Evolutionary conservation across 1,140 invertebrate species (phyloP).

Genomic region (Coptotermes formosanus): DNA sequence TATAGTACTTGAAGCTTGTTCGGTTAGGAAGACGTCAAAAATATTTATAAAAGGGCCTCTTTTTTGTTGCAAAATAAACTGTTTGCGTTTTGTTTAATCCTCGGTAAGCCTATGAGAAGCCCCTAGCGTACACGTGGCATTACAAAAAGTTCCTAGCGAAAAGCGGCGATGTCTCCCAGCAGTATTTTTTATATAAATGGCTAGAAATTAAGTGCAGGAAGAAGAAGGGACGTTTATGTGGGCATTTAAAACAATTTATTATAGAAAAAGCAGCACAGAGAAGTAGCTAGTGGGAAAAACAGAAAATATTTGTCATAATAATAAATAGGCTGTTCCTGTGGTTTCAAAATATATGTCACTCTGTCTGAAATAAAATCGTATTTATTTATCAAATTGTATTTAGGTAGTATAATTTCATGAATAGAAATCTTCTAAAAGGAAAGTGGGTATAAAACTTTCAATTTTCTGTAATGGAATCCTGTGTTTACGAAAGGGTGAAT

Average conservation of each 20-base stretch:
- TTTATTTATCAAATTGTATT: neutral
- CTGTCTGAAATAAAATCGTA: neutral
- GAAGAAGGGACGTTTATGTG: neutral
- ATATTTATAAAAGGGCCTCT: neutral
- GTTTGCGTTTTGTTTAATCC: conserved; percentile 7
- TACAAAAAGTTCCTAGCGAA: neutral
- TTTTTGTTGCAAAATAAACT: neutral
- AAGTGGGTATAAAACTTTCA: no score
- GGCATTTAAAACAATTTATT: conserved; percentile 20
- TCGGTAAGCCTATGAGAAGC: neutral
- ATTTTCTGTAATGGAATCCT: no score
- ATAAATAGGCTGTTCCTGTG: neutral
- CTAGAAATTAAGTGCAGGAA: conserved; percentile 1
- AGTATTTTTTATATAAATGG: neutral
- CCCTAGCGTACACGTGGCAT: neutral
- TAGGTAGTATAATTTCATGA: neutral
- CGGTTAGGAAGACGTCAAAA: neutral
- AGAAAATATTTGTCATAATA: neutral
- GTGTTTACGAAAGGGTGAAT: no score
- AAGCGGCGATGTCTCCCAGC: neutral
- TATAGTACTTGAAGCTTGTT: neutral
- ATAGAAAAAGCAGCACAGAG: neutral
- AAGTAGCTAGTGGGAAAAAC: neutral
- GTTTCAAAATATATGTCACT: neutral
- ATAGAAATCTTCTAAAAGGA: no score